Evolutionary conservation across 2,888 invertebrate species (phyloP), one percentile per base, ranked within the genome.

Genomic region (Apamea anceps): DNA sequence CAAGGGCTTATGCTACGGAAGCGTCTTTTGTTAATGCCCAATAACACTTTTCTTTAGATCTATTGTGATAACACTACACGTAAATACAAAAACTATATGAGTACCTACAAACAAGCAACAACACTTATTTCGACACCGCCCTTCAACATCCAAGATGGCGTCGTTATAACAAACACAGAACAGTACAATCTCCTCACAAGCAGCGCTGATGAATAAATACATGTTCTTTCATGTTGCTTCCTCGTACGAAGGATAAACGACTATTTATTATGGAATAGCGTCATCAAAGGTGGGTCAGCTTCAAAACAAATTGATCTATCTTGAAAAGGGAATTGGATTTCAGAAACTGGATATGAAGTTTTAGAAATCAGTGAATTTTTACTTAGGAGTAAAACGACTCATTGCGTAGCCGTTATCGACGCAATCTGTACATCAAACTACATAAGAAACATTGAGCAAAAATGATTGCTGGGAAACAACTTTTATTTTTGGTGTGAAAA

Each of bases 251-350:
- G 84, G 81, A 90, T 90, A 82, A 87, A 83, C 82, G 79, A 72
- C 63, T 90, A 88, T 90, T 90, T 91, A 89, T 90, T 87, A 89
- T 90, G 84, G 86, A 83, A 87, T 65, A 80, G 75, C 87, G 80
- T 84, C 90, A 90, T 91, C 91, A 90, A 90, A 90, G 91, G 85
- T 88, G 81, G 88, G 87, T 80, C 84, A 85, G 85, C 85, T 82
- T 85, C 87, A 82, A 84, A 85, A 90, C 86, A 89, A 90, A 91
- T 90, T 90, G 87, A 89, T 87, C 87, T 81, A 83, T 85, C 81
- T 90, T 79, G 54, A 72, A 72, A 51, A 37, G 32, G 5, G n/a
- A 60, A 42, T 4, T 62, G 62, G 77, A 88, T 70, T 62, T 28
- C 1, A 70, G 21, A 79, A 77, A 48, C 45, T 72, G 84, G 87